Evolutionary conservation across 2,797 vertebrate species (phyloP).

Genomic region (Dicrostonyx torquatus): DNA sequence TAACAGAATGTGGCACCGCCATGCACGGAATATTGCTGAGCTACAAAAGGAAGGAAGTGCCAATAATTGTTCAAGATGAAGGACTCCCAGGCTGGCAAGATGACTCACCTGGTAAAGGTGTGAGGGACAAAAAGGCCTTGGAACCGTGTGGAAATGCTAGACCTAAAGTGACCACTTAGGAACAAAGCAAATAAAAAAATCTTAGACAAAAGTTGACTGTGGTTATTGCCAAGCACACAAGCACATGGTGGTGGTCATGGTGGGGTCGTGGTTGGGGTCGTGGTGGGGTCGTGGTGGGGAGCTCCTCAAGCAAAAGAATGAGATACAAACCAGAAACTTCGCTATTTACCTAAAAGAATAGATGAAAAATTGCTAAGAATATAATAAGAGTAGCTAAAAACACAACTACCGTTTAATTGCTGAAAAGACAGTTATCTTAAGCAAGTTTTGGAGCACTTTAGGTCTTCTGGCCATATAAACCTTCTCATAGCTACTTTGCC

Average conservation of each 20-base stretch:
- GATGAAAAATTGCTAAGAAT: background rate
- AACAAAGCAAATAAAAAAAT: background rate
- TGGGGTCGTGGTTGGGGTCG: accelerated
- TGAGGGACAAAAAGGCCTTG: background rate
- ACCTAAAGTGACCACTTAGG: background rate
- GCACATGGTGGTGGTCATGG: background rate
- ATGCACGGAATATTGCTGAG: background rate
- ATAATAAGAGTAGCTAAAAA: background rate
- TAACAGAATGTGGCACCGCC: background rate
- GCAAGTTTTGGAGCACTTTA: too few species aligned
- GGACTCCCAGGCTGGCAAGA: background rate
- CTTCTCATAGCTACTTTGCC: background rate
- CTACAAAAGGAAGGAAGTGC: background rate
- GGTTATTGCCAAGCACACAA: background rate
- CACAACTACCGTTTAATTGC: background rate
- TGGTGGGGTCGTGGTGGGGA: too few species aligned
- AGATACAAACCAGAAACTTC: background rate
- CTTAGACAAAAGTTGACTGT: background rate
- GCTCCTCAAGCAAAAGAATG: background rate
- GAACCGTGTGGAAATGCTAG: background rate
- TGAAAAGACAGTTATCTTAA: background rate
- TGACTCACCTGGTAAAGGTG: background rate
- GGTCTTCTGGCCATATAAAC: background rate
- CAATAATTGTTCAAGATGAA: background rate
- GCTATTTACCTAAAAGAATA: background rate